A percentile compares a stretch with the other conserved stretches of the same genome.
phyloP scores from a whole-genome alignment of 2,797 vertebrate genomes.

The Neomorphus geoffroyi region DNA sequence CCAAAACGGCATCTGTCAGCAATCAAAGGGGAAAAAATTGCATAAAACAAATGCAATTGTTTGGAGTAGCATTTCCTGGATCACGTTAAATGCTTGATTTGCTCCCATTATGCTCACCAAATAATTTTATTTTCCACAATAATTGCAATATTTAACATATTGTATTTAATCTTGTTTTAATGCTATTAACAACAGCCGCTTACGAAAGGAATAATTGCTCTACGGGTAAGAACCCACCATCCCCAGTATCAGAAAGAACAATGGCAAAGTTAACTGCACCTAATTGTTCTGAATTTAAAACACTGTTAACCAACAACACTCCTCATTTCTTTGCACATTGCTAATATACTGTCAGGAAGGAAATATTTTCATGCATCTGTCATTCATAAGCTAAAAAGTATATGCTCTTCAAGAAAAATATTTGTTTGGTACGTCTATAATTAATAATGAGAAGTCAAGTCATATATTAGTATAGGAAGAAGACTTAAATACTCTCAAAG shows the following conservation, averaged over 20 bases:
- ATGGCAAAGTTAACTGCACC: constrained; percentile 73
- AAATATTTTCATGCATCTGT: constrained; percentile 60
- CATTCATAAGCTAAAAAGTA: constrained; percentile 66
- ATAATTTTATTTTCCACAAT: constrained; percentile 87
- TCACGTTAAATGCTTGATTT: constrained; percentile 86
- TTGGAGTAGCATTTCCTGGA: constrained; percentile 88
- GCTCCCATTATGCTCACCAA: constrained; percentile 85
- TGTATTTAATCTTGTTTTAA: constrained; percentile 84
- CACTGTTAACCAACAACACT: constrained; percentile 56
- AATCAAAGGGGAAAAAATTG: constrained; percentile 86
- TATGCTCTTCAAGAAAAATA: not conserved
- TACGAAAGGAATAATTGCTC: constrained; percentile 74
- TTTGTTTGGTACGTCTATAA: constrained; percentile 43
- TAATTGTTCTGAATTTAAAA: constrained; percentile 76
- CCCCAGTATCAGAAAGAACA: constrained; percentile 69
- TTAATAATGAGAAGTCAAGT: constrained; percentile 46
- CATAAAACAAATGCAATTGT: constrained; percentile 90
- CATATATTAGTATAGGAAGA: not conserved
- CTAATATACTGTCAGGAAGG: constrained; percentile 36
- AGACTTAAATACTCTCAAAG: not conserved
- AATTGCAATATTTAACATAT: constrained; percentile 84
- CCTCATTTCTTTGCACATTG: constrained; percentile 65
- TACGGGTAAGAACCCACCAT: constrained; percentile 57
- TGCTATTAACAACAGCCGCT: constrained; percentile 78
- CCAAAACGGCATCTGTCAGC: constrained; percentile 91